Conservation (phyloP, 2,888 invertebrate genomes). For the Cylindroiulus punctatus region DNA sequence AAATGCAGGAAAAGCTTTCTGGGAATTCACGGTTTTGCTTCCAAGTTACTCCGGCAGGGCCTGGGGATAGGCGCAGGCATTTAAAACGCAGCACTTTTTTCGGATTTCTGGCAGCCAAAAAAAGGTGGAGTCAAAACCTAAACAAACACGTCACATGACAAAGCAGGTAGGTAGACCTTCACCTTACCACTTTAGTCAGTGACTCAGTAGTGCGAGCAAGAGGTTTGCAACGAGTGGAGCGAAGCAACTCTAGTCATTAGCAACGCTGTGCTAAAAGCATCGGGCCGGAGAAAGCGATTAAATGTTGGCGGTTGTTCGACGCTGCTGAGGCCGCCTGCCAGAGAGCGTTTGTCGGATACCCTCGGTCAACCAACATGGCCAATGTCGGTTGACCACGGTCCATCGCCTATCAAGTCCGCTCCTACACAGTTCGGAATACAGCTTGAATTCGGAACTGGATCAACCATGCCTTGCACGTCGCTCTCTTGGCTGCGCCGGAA, state of each 20-base stretch:
- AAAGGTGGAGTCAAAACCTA: conserved; percentile 30
- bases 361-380: background rate
- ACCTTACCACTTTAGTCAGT: conserved; percentile 25
- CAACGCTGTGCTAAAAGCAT: background rate
- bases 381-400: background rate
- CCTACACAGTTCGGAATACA: background rate
- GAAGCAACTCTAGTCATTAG: background rate
- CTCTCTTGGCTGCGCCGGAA: background rate
- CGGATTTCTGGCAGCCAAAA: background rate
- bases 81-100: background rate
- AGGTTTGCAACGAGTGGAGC: background rate
- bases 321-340: background rate
- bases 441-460: background rate
- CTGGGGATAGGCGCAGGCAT: background rate
- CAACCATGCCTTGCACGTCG: background rate
- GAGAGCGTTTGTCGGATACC: background rate
- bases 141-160: conserved; percentile 31
- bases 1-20: background rate
- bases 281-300: background rate
- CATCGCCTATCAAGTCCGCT: background rate
- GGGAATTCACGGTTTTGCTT: background rate
- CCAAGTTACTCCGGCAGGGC: background rate
- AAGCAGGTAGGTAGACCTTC: conserved; percentile 35
- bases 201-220: conserved; percentile 19
- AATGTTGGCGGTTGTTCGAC: background rate